Evolutionary conservation across 2,113 vertebrate genomes (phyloP), one percentile per base, ranked within the genome.

Genomic region (Lasiurus cinereus): DNA sequence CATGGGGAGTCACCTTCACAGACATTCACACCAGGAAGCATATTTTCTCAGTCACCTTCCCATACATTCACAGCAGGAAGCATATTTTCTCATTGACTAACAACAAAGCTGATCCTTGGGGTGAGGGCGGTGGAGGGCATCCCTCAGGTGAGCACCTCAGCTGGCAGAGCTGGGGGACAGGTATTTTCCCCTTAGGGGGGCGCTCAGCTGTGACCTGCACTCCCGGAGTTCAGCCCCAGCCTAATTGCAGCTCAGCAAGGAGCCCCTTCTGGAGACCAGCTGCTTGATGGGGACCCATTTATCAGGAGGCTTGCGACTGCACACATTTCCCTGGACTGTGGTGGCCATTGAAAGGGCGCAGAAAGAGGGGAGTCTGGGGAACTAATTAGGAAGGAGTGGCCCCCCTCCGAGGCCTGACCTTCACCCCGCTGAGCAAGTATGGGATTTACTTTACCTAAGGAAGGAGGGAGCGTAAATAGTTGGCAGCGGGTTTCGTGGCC

Each of bases 301-400:
- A 90, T 97, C 96, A 97, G 96, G 96, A 96, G 96, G 92, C 97
- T 98, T 97, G 97, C 92, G 97, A 97, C 67, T 19, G 88, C 95
- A 96, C 95, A 93, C 96, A 96, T 96, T 98, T 97, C 96, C 96
- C 94, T 96, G 78, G 84, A 94, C 96, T 96, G 96, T 72, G 88
- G 97, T 96, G 92, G 66, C 97, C 90, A 96, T 96, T 95, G 54
- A 97, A 92, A 70, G 85, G 27, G 48, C 64, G 54, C 11, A 66
- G 95, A 97, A 97, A 52, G 46, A 91, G 90, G 96, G 69, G 90
- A 94, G 93, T 95, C 96, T 97, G 96, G 96, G 96, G 92, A 98
- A 96, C 97, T 97, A 98, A 98, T 97, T 97, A 98, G 33, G n/a
- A 97, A 86, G 97, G 94, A 98, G 94, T 78, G 93, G 88, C 93